These are phyloP conservation scores for Hippocampus comes DNA, from an alignment of 2,113 vertebrate genomes.

Conservation along the genomic window DNA sequence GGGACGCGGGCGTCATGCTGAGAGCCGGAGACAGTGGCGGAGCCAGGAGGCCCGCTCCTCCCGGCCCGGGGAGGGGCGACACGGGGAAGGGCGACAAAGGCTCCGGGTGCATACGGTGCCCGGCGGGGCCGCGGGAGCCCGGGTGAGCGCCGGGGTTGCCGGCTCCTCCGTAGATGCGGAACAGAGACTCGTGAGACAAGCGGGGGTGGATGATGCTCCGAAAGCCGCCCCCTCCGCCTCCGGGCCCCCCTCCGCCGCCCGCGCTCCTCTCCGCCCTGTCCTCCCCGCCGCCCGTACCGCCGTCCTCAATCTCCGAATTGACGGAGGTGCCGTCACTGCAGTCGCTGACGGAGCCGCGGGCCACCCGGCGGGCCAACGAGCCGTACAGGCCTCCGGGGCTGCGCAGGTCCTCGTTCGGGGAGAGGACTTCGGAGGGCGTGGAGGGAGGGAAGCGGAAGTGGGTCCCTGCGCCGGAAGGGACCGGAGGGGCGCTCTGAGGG, in stretches of 20 bases:
- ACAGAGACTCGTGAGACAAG: slow-evolving; percentile 79
- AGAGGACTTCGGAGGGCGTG: slow-evolving; percentile 83
- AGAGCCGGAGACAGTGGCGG: slow-evolving; percentile 83
- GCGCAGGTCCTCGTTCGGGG: slow-evolving; percentile 84
- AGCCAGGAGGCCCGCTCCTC: slow-evolving; percentile 74
- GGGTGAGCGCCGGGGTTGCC: slow-evolving; percentile 58
- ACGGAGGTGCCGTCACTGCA: slow-evolving; percentile 87
- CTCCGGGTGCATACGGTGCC: slow-evolving; percentile 80
- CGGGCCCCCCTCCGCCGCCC: slow-evolving; percentile 51
- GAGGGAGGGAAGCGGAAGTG: slow-evolving; percentile 89
- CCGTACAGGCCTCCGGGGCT: slow-evolving; percentile 79
- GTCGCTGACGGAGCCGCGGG: slow-evolving; percentile 84
- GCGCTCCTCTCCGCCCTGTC: slow-evolving; percentile 57
- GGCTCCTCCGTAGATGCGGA: slow-evolving; percentile 79
- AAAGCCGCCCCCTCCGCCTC: slow-evolving; percentile 66
- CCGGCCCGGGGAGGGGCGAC: slow-evolving; percentile 80
- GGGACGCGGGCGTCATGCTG: slow-evolving; percentile 82
- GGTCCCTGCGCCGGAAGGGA: slow-evolving; percentile 77
- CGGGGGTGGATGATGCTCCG: slow-evolving; percentile 78
- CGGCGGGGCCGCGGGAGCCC: slow-evolving; percentile 63
- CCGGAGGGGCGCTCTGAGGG: slow-evolving; percentile 88
- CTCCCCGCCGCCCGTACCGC: slow-evolving; percentile 70
- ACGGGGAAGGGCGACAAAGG: slow-evolving; percentile 85
- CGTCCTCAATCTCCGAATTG: slow-evolving; percentile 85
- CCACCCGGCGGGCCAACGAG: slow-evolving; percentile 78